phyloP scores from a whole-genome alignment of 2,797 vertebrate genomes.

The Clamator glandarius region DNA sequence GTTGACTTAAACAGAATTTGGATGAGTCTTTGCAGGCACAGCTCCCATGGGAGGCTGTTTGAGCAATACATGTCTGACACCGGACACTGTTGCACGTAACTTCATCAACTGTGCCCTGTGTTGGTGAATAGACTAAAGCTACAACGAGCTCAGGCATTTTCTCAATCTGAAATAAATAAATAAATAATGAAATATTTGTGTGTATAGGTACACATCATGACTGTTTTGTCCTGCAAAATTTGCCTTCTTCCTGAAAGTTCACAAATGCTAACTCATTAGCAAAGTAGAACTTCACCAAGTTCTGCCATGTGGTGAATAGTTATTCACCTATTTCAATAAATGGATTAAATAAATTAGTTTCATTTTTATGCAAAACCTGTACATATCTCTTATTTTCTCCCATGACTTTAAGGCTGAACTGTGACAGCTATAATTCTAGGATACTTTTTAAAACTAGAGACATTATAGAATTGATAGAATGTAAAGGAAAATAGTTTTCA shows the following conservation, averaged over 20 bases:
- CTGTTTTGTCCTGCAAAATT: background rate
- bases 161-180: background rate
- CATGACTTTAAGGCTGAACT: constrained; percentile 11
- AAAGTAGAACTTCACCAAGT: background rate
- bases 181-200: background rate
- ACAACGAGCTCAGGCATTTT: background rate
- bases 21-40: accelerated
- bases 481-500: constrained; percentile 63
- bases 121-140: background rate
- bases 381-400: background rate
- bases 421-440: constrained; percentile 1
- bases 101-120: background rate
- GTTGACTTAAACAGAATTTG: background rate
- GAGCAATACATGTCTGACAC: background rate
- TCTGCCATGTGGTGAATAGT: background rate
- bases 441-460: constrained; percentile 49
- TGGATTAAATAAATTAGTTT: background rate
- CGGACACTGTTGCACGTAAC: background rate
- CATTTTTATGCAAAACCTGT: background rate
- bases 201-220: too few relatives aligned
- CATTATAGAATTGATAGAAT: constrained; percentile 57
- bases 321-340: background rate
- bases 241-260: background rate
- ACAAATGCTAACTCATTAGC: background rate
- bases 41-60: accelerated